Evolutionary conservation across 2,888 invertebrate species (phyloP).

Genomic region (Sinhomidia bicolor): DNA sequence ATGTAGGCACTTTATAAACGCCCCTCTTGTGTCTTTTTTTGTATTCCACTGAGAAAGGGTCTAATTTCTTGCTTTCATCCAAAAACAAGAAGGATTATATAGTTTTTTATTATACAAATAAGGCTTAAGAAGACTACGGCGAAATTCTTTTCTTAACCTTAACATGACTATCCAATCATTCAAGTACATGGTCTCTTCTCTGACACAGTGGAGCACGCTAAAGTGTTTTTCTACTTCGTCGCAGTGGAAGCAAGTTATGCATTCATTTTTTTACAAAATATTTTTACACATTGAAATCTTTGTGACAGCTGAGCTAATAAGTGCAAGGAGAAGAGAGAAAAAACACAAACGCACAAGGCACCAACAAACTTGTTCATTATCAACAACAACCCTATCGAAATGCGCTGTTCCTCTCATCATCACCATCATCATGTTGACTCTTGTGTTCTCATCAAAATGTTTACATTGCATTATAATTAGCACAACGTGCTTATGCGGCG

Average conservation of each 20-base stretch:
- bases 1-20: neutral
- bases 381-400: conserved; percentile 60
- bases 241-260: neutral
- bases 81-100: neutral
- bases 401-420: conserved; percentile 40
- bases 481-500: neutral
- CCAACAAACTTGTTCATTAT: conserved; percentile 43
- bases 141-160: neutral
- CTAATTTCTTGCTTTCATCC: neutral
- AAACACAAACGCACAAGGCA: conserved; percentile 25
- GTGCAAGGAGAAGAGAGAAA: neutral
- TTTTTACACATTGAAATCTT: neutral
- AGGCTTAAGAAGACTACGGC: too few relatives aligned
- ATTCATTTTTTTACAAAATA: neutral
- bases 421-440: conserved; percentile 26
- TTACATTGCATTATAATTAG: conserved; percentile 41
- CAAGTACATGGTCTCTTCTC: neutral
- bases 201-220: too few relatives aligned
- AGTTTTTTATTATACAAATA: too few relatives aligned
- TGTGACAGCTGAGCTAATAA: conserved; percentile 47
- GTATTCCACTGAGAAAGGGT: neutral
- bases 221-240: neutral
- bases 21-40: too few relatives aligned
- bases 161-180: neutral
- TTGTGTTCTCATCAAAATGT: conserved; percentile 32